Base-by-base conservation (phyloP, 2,888 invertebrate genomes). In the Zeuzera pyrina region DNA sequence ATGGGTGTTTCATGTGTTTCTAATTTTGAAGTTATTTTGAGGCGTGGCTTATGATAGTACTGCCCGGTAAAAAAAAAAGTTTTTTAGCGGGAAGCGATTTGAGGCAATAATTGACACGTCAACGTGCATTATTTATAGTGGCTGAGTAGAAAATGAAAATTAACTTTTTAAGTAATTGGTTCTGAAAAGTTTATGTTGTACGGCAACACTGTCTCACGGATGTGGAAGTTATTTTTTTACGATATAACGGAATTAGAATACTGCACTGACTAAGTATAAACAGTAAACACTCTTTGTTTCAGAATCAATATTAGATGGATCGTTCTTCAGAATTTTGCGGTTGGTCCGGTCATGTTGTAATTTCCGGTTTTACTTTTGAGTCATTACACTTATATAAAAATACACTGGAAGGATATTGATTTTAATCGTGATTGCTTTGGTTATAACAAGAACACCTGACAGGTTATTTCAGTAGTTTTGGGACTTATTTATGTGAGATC, bases 81-180 rank as follows among this genome's bases (percentile, higher is more conserved):
- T 45, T 43, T 44, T 35, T 30, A 45, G 52, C 65, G 63, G 65
- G 60, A 70, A 76, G 57, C 58, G 63, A 61, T 71, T 68, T 64
- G 45, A 54, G 58, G 58, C 59, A 70, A 76, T 79, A 77, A 83
- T 78, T 78, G 78, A 74, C 70, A 62, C 61, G 78, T 81, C 79
- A 71, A 63, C 66, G 55, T 62, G 46, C 57, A 77, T 76, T 81
- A 81, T 79, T 81, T 74, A 77, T 77, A 66, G 64, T 45, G 40
- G 55, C 53, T 47, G 48, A 54, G 52, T 53, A 52, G 68, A 59
- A 73, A 81, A 81, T 78, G 57, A 69, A 68, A 49, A 79, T 63
- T 61, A 69, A 76, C 52, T 64, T 58, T 59, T 64, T 53, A 54
- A 49, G 62, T 81, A 78, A 83, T 81, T 78, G 77, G 63, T 61